Evolutionary conservation across 2,888 invertebrate genomes (phyloP).

Genomic region (Coelinius sp.): DNA sequence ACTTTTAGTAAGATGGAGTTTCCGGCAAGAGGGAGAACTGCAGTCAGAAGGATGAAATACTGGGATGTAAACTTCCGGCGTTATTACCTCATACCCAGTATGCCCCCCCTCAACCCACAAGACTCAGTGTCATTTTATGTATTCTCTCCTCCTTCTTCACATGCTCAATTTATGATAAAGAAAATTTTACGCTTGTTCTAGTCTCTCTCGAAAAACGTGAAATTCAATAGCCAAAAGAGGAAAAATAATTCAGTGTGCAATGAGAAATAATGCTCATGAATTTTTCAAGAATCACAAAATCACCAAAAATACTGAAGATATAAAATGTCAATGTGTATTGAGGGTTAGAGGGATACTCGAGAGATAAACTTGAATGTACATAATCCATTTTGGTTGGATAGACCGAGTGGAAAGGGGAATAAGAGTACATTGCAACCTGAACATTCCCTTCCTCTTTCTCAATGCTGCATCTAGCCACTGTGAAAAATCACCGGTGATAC

Average conservation of each 20-base stretch:
- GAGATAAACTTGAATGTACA: constrained; percentile 50
- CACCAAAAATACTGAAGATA: neutral
- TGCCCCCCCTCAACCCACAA: neutral
- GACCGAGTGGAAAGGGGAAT: neutral
- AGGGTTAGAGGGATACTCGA: neutral
- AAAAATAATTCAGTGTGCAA: neutral
- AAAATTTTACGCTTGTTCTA: constrained; percentile 28
- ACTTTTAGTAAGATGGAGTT: constrained; percentile 47
- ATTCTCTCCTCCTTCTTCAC: neutral
- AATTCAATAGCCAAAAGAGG: neutral
- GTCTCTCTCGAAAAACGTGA: neutral
- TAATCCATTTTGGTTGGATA: constrained; percentile 43
- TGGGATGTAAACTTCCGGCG: constrained; percentile 50
- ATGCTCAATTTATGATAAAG: neutral
- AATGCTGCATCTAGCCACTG: constrained; percentile 27
- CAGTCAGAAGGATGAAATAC: constrained; percentile 46
- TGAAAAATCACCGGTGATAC: constrained; percentile 13
- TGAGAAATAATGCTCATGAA: neutral
- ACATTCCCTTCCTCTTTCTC: constrained; percentile 5
- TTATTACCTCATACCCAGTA: constrained; percentile 43
- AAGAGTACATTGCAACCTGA: constrained; percentile 38
- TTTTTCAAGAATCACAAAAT: neutral
- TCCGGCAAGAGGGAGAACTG: constrained; percentile 37
- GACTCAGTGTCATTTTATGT: constrained; percentile 5
- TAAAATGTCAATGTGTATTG: neutral